Percentiles rank a stretch among this genome's conserved stretches.
Evolutionary conservation across 2,797 vertebrate species (phyloP).

Genomic region (Octomys mimax): DNA sequence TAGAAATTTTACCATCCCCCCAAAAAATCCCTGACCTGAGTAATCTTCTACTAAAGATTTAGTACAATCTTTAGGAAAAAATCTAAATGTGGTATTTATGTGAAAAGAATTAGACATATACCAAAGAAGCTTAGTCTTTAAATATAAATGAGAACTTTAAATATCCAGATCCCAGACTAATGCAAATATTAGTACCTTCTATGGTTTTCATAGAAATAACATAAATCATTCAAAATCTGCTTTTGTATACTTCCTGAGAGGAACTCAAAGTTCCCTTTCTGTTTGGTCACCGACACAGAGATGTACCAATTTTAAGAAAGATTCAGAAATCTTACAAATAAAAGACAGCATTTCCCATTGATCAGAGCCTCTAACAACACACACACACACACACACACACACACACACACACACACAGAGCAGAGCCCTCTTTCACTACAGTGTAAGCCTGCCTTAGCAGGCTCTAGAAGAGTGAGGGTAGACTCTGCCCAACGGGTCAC

Average conservation of each 20-base stretch:
- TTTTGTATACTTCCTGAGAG: not conserved
- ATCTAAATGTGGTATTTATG: not conserved
- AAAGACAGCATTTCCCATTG: not conserved
- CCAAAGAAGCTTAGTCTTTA: not conserved
- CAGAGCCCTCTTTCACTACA: too few relatives aligned
- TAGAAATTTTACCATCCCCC: not conserved
- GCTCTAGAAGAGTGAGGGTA: not conserved
- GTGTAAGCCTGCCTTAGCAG: not conserved
- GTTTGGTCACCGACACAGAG: not conserved
- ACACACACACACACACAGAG: too few relatives aligned
- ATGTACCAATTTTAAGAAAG: not conserved
- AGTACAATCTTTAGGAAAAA: not conserved
- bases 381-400: too few relatives aligned
- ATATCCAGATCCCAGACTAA: not conserved
- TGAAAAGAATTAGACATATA: not conserved
- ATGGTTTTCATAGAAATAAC: not conserved
- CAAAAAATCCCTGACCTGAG: not conserved
- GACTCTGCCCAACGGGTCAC: too few relatives aligned
- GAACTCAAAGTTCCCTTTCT: not conserved
- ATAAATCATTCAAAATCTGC: not conserved
- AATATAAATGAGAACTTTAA: not conserved
- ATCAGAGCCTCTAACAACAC: not conserved
- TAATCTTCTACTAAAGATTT: not conserved
- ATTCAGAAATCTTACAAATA: not conserved
- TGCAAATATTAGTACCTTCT: not conserved